Percentiles rank a stretch among this genome's conserved stretches.
Conservation (phyloP, 1,140 invertebrate species). For the Drosophila asahinai region DNA sequence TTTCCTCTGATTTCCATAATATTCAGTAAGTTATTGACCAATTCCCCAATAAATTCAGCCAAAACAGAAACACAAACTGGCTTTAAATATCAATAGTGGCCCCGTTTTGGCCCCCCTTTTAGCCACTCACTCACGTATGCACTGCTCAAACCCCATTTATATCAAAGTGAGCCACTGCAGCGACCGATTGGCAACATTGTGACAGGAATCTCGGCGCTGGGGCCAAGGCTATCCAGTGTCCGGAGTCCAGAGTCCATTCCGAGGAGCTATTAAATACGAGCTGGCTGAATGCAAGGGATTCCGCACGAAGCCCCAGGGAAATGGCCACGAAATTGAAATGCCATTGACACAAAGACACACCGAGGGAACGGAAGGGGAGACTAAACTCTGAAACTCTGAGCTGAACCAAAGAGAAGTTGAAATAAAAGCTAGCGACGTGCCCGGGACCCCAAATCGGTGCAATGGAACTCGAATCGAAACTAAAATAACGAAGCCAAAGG, state of each 20-base stretch:
- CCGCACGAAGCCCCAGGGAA: conserved; percentile 21
- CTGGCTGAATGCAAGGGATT: conserved; percentile 29
- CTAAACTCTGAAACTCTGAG: neutral
- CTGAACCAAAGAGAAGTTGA: neutral
- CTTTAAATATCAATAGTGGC: neutral
- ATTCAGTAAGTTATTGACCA: no score
- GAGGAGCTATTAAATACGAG: conserved; percentile 30
- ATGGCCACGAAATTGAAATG: conserved; percentile 53
- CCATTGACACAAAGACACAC: conserved; percentile 40
- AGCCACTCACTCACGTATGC: conserved; percentile 13
- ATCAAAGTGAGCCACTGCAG: conserved; percentile 13
- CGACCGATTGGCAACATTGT: conserved; percentile 24
- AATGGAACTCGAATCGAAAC: conserved; percentile 24
- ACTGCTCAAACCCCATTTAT: neutral
- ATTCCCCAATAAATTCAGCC: no score
- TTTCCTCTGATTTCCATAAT: no score
- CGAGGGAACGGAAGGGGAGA: neutral
- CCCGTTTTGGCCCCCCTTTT: no score
- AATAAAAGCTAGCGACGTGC: conserved; percentile 21
- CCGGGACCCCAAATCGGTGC: conserved; percentile 28
- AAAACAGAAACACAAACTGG: no score
- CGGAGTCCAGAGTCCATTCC: neutral
- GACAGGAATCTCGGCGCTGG: conserved; percentile 11
- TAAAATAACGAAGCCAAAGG: neutral
- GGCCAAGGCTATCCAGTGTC: neutral